These are phyloP conservation scores for Rotaria macrura DNA, from an alignment of 2,888 invertebrate genomes.

Conservation along the genomic window DNA sequence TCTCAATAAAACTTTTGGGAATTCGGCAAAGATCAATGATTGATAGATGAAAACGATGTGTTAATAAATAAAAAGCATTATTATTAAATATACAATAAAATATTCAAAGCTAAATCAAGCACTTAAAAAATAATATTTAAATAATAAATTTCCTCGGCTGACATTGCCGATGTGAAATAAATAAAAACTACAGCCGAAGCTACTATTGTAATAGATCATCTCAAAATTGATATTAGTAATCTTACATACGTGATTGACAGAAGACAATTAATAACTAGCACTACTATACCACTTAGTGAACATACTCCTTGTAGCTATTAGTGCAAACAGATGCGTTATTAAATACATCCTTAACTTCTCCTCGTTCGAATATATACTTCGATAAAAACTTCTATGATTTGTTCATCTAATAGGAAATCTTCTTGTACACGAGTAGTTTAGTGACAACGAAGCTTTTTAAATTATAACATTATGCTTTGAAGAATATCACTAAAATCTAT, in stretches of 20 bases:
- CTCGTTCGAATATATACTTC: too few species aligned
- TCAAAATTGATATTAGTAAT: neutral
- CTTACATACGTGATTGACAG: neutral
- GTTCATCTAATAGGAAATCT: too few species aligned
- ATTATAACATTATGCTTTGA: too few species aligned
- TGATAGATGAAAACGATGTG: neutral
- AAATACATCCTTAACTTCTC: too few species aligned
- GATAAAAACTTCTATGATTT: neutral
- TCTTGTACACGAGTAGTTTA: too few species aligned
- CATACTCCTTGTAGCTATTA: neutral
- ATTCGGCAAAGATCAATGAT: neutral
- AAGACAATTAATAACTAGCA: neutral
- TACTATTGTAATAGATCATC: neutral
- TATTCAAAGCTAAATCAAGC: neutral
- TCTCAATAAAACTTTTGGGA: neutral
- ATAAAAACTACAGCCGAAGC: neutral
- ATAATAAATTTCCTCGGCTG: neutral
- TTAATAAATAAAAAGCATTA: constrained; percentile 12
- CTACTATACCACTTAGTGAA: neutral
- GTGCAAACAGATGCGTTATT: neutral
- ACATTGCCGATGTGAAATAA: neutral
- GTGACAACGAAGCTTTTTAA: too few species aligned
- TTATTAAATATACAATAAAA: neutral
- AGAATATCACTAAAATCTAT: too few species aligned
- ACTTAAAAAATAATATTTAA: neutral